Conservation (phyloP, 1,140 invertebrate species). For the Mya arenaria region DNA sequence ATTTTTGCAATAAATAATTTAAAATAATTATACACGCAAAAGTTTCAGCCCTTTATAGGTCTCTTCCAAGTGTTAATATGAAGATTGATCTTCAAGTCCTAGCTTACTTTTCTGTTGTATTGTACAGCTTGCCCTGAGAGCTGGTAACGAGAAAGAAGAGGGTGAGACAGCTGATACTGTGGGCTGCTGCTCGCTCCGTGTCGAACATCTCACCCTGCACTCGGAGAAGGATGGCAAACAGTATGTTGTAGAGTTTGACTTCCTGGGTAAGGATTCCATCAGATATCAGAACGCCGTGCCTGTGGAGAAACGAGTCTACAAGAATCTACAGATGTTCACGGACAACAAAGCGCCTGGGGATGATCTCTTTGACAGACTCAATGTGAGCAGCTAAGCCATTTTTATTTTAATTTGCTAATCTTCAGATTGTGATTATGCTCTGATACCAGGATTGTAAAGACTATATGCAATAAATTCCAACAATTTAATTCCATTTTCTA, state of each 20-base stretch:
- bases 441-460: no score
- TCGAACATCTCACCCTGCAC: slow-evolving; percentile 97
- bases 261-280: slow-evolving; percentile 96
- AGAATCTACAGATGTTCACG: slow-evolving; percentile 98
- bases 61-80: neutral
- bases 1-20: no score
- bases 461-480: no score
- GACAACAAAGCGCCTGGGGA: slow-evolving; percentile 97
- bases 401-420: no score
- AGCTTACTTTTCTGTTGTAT: neutral
- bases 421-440: no score
- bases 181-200: slow-evolving; percentile 99
- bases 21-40: neutral
- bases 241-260: slow-evolving; percentile 99
- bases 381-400: slow-evolving; percentile 83
- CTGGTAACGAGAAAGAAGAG: slow-evolving; percentile 99
- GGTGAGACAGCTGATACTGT: slow-evolving; percentile 97
- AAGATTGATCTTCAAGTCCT: neutral
- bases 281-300: slow-evolving; percentile 98
- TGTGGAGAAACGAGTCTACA: slow-evolving; percentile 99
- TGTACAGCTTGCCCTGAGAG: slow-evolving; percentile 95
- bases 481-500: no score
- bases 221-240: slow-evolving; percentile 95
- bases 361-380: slow-evolving; percentile 99
- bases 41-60: neutral